Conservation (phyloP, 2,888 invertebrate genomes). For the Catocala sponsa region DNA sequence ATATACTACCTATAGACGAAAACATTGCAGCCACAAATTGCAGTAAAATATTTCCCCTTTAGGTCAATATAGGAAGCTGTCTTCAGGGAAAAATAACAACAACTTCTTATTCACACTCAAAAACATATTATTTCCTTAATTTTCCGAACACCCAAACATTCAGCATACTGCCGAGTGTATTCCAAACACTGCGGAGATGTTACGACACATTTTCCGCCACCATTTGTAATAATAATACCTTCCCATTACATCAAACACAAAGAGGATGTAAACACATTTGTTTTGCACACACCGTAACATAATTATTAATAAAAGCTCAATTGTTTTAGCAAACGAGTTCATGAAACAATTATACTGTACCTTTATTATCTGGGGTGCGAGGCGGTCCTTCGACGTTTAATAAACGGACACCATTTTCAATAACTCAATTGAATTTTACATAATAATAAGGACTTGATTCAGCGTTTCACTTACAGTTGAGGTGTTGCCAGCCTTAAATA, state of each 20-base stretch:
- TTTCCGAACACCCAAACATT: too few species aligned
- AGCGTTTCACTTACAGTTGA: background rate
- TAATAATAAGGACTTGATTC: background rate
- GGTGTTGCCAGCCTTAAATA: too few species aligned
- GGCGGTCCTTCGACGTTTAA: constrained; percentile 18
- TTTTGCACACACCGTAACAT: constrained; percentile 1
- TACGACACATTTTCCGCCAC: too few species aligned
- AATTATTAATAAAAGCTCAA: constrained; percentile 28
- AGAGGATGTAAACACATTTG: constrained; percentile 6
- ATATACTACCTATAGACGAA: too few species aligned
- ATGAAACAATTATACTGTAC: constrained; percentile 24
- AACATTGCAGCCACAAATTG: too few species aligned
- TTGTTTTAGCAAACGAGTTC: constrained; percentile 24
- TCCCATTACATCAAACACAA: background rate
- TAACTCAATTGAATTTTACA: constrained; percentile 17
- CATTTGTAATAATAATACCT: background rate
- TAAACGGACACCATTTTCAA: constrained; percentile 11
- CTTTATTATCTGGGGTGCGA: constrained; percentile 10
- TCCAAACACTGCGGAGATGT: too few species aligned
- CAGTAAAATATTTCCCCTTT: too few species aligned
- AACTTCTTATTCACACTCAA: too few species aligned
- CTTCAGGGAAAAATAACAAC: too few species aligned
- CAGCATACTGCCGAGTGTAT: too few species aligned
- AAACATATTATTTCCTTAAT: too few species aligned
- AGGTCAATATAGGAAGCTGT: too few species aligned